A percentile compares a stretch with the other conserved stretches of the same genome.
These are phyloP conservation scores for Neostethus bicornis DNA, from an alignment of 2,797 vertebrate genomes.

Conservation along the genomic window DNA sequence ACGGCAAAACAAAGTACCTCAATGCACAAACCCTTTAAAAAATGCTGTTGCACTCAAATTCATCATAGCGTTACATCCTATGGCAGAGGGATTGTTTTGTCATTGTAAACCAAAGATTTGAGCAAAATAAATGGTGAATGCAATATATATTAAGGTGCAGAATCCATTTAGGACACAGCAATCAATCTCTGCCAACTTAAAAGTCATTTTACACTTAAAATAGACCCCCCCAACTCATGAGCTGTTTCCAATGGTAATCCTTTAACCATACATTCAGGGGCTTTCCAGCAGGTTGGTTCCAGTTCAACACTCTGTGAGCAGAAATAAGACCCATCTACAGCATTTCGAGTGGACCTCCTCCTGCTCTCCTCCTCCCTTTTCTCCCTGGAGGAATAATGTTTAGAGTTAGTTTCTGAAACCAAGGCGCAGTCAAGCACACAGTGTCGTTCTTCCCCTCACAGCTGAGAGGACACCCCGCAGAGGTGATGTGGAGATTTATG, in stretches of 20 bases:
- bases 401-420: slow-evolving; percentile 14
- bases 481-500: slow-evolving; percentile 1
- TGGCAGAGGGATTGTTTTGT: background rate
- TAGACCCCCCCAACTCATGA: background rate
- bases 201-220: background rate
- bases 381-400: slow-evolving; percentile 17
- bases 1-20: background rate
- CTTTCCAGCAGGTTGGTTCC: slow-evolving; percentile 28
- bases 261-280: slow-evolving; percentile 15
- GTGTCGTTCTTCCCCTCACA: slow-evolving; percentile 5
- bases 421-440: slow-evolving; percentile 11
- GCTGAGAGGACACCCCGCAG: slow-evolving; percentile 10
- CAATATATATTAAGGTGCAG: background rate
- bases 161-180: background rate
- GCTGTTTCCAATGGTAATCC: slow-evolving; percentile 20
- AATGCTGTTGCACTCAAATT: background rate
- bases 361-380: slow-evolving; percentile 9
- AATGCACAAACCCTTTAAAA: background rate
- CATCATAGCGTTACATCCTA: background rate
- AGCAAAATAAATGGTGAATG: background rate
- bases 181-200: background rate
- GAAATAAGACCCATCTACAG: slow-evolving; percentile 30
- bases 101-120: too few species aligned
- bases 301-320: slow-evolving; percentile 13
- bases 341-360: slow-evolving; percentile 17